Evolutionary conservation across 2,888 invertebrate species (phyloP).

Genomic region (Sarcophaga variegata): DNA sequence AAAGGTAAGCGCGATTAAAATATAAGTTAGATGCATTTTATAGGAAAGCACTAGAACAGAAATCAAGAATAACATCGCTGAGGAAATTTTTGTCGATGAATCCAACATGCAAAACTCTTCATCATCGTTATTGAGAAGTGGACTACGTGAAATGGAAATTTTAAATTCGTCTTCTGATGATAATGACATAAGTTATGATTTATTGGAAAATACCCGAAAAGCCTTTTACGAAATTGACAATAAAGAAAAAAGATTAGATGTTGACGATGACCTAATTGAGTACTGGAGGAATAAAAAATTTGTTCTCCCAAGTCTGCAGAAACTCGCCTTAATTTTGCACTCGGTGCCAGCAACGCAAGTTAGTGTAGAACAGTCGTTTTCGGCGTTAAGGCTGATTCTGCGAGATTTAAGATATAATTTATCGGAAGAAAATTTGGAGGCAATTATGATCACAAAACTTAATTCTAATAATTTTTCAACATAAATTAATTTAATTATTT

Average conservation of each 20-base stretch:
- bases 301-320: no score
- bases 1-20: slow-evolving; percentile 22
- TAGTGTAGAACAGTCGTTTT: no score
- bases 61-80: slow-evolving; percentile 11
- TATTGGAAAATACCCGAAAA: no score
- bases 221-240: not conserved
- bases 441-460: not conserved
- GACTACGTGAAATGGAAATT: not conserved
- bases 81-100: not conserved
- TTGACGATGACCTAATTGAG: not conserved
- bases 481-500: no score
- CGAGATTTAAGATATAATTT: no score
- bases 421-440: slow-evolving; percentile 5
- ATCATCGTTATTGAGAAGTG: slow-evolving; percentile 22
- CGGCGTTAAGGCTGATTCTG: no score
- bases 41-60: not conserved
- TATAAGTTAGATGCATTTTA: not conserved
- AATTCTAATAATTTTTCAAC: no score
- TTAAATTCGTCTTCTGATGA: not conserved
- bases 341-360: no score
- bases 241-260: slow-evolving; percentile 7
- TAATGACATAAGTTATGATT: no score
- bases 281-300: slow-evolving; percentile 12
- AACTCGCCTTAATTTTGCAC: no score
- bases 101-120: slow-evolving; percentile 19